A percentile compares a stretch with the other conserved stretches of the same genome.
Conservation (phyloP, 2,797 vertebrate genomes). For the Staurois parvus region DNA sequence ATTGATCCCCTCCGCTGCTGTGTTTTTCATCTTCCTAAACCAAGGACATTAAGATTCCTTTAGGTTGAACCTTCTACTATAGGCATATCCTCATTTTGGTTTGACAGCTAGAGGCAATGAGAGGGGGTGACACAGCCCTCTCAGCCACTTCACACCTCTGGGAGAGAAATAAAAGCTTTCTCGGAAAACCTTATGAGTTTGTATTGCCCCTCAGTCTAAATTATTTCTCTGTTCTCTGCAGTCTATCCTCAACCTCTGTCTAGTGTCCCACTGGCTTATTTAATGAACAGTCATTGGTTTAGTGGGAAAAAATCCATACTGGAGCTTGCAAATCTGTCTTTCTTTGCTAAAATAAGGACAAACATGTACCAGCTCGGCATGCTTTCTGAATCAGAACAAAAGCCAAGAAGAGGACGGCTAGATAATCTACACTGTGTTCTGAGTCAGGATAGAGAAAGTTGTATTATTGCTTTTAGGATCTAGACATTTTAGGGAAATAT, state of each 20-base stretch:
- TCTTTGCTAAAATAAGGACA: slow-evolving; percentile 47
- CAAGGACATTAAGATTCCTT: slow-evolving; percentile 42
- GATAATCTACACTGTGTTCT: too few relatives aligned
- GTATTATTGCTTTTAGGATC: too few relatives aligned
- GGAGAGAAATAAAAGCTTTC: not conserved
- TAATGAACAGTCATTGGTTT: slow-evolving; percentile 45
- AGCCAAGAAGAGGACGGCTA: not conserved
- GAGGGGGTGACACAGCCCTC: not conserved
- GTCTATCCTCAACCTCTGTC: slow-evolving; percentile 40
- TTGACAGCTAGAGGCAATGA: slow-evolving; percentile 16
- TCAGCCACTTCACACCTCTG: not conserved
- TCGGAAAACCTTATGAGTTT: slow-evolving; percentile 17
- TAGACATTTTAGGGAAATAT: too few relatives aligned
- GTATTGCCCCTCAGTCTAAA: slow-evolving; percentile 22
- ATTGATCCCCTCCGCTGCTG: too few relatives aligned
- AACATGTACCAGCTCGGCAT: slow-evolving; percentile 34
- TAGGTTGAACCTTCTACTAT: slow-evolving; percentile 18
- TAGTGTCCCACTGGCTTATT: slow-evolving; percentile 50
- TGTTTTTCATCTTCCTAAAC: not conserved
- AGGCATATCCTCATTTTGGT: slow-evolving; percentile 27
- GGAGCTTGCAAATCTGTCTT: slow-evolving; percentile 48
- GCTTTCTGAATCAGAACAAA: slow-evolving; percentile 34
- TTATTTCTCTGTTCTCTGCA: slow-evolving; percentile 46
- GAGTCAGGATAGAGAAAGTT: too few relatives aligned
- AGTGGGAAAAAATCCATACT: slow-evolving; percentile 45